Percentiles rank a stretch among this genome's conserved stretches.
Evolutionary conservation across 1,140 invertebrate species (phyloP).

Genomic region (Scaptomyza graminum): DNA sequence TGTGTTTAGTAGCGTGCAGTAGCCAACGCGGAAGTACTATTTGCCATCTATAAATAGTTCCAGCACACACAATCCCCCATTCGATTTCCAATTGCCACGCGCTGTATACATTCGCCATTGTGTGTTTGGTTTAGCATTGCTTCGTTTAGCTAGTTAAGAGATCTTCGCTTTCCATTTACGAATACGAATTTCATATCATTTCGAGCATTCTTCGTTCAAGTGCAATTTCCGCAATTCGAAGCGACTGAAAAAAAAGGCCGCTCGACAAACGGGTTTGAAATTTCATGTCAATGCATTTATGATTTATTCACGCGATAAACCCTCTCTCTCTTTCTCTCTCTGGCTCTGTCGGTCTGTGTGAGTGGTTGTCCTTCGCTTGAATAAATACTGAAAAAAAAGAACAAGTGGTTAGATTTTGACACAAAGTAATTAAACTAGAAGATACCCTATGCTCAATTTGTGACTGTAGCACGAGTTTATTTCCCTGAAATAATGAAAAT

Average conservation of each 20-base stretch:
- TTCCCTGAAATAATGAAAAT: too few species aligned
- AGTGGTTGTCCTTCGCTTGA: background rate
- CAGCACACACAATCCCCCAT: constrained; percentile 1
- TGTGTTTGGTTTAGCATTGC: background rate
- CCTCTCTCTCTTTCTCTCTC: background rate
- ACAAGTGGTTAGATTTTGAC: background rate
- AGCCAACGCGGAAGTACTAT: constrained; percentile 1
- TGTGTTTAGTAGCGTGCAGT: background rate
- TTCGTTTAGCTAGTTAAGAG: background rate
- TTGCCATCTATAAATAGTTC: background rate
- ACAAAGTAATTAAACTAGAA: background rate
- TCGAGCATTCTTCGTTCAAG: constrained; percentile 3
- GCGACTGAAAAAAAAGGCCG: too few species aligned
- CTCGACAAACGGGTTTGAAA: constrained; percentile 28
- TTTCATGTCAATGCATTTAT: constrained; percentile 45
- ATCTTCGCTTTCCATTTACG: background rate
- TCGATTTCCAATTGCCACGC: background rate
- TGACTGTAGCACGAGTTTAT: too few species aligned
- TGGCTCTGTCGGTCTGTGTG: too few species aligned
- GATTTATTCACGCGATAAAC: constrained; percentile 43
- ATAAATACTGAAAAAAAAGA: constrained; percentile 3
- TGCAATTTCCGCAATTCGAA: constrained; percentile 30
- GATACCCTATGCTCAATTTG: background rate
- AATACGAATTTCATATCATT: background rate
- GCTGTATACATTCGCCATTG: background rate